A percentile compares a stretch with the other conserved stretches of the same genome.
Evolutionary conservation across 2,113 vertebrate species (phyloP).

Genomic region (Solea solea): DNA sequence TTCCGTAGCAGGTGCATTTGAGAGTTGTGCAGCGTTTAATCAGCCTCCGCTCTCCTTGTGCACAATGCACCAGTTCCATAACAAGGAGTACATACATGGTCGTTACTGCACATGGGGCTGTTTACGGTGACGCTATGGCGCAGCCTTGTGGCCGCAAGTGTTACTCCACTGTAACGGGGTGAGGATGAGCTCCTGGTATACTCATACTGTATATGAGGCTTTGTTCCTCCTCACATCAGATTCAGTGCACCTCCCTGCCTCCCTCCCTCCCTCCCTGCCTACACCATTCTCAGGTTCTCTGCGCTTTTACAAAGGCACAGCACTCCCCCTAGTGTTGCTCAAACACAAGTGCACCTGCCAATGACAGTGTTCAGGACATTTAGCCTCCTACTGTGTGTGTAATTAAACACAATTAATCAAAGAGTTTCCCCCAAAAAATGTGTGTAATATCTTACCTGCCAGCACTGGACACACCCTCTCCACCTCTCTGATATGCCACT

Average conservation of each 20-base stretch:
- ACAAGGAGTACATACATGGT: constrained; percentile 11
- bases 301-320: constrained; percentile 64
- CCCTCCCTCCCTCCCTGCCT: no score
- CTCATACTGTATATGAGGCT: constrained; percentile 48
- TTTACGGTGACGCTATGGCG: constrained; percentile 60
- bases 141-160: constrained; percentile 71
- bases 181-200: constrained; percentile 55
- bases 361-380: constrained; percentile 23
- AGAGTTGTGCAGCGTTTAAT: constrained; percentile 20
- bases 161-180: constrained; percentile 48
- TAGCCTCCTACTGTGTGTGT: not conserved
- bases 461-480: constrained; percentile 95
- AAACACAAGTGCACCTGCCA: constrained; percentile 43
- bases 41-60: constrained; percentile 12
- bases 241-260: constrained; percentile 26
- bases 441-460: constrained; percentile 87
- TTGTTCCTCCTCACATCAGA: constrained; percentile 67
- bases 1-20: not conserved
- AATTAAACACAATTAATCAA: not conserved
- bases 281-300: constrained; percentile 11
- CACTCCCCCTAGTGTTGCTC: constrained; percentile 75
- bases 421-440: not conserved
- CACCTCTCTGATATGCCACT: constrained; percentile 99
- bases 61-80: constrained; percentile 53
- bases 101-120: not conserved